These are phyloP conservation scores for Chloroclysta siterata DNA, from an alignment of 2,888 invertebrate species.

Conservation along the genomic window DNA sequence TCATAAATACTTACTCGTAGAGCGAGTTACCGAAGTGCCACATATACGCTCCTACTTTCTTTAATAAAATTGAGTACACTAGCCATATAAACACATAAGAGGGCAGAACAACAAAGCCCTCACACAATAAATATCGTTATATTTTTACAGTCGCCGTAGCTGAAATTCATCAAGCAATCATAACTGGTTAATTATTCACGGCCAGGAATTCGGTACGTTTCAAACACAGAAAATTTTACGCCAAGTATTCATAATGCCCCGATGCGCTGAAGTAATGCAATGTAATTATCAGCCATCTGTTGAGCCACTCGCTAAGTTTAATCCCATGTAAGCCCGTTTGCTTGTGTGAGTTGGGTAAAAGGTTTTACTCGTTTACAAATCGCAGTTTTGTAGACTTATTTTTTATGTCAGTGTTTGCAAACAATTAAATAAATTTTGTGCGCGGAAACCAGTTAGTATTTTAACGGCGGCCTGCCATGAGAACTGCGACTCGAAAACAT, in stretches of 20 bases:
- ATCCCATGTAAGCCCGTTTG: slow-evolving; percentile 25
- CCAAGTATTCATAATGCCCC: background rate
- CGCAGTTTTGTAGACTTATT: background rate
- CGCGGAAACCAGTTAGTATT: background rate
- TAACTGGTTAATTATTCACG: background rate
- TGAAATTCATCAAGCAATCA: background rate
- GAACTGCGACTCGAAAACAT: too few relatives aligned
- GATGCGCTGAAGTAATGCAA: slow-evolving; percentile 8
- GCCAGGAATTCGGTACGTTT: too few relatives aligned
- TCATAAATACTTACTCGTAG: too few relatives aligned
- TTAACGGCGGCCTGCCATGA: too few relatives aligned
- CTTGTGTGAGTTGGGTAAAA: slow-evolving; percentile 8
- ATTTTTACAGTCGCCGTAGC: too few relatives aligned
- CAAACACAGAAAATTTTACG: background rate
- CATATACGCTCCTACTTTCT: too few relatives aligned
- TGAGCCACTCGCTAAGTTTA: slow-evolving; percentile 28
- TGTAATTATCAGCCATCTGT: slow-evolving; percentile 33
- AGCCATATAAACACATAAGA: too few relatives aligned
- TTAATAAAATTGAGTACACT: too few relatives aligned
- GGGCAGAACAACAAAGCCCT: too few relatives aligned
- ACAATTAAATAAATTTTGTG: background rate
- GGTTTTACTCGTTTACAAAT: slow-evolving; percentile 3
- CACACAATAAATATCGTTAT: too few relatives aligned
- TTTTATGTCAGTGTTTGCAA: background rate
- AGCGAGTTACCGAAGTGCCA: too few relatives aligned